Conservation (phyloP, 2,888 invertebrate species). For the Alsophila aescularia region DNA sequence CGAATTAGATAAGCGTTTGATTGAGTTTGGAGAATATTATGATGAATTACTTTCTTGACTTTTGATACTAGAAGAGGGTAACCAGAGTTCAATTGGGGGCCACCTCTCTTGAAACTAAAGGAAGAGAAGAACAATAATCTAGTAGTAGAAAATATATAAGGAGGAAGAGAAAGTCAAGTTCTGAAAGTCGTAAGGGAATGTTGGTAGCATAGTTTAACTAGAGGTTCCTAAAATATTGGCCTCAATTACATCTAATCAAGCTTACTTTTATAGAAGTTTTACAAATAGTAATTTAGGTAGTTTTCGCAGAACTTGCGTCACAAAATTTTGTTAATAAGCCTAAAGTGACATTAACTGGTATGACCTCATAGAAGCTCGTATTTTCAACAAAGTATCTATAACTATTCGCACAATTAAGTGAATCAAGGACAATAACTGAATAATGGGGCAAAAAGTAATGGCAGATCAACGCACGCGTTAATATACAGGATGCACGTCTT, state of each 20-base stretch:
- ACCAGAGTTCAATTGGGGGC: too few species aligned
- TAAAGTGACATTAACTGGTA: conserved; percentile 21
- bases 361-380: conserved; percentile 10
- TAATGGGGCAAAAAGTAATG: conserved; percentile 16
- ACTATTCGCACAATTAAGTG: conserved; percentile 16
- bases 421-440: conserved; percentile 33
- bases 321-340: conserved; percentile 21
- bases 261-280: too few species aligned
- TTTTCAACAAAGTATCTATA: conserved; percentile 22
- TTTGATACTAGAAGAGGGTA: background rate
- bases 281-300: too few species aligned
- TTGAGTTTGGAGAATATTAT: conserved; percentile 5
- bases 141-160: too few species aligned
- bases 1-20: conserved; percentile 8
- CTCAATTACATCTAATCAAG: too few species aligned
- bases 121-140: too few species aligned
- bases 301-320: background rate
- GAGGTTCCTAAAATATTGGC: too few species aligned
- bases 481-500: background rate
- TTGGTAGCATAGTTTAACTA: too few species aligned
- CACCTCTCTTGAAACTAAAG: too few species aligned
- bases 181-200: too few species aligned
- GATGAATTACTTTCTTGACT: background rate
- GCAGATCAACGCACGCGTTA: background rate
- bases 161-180: too few species aligned